Conservation (phyloP, 30 jellyfish, hydroid and myxozoan genomes). For the Cassiopea xamachana region DNA sequence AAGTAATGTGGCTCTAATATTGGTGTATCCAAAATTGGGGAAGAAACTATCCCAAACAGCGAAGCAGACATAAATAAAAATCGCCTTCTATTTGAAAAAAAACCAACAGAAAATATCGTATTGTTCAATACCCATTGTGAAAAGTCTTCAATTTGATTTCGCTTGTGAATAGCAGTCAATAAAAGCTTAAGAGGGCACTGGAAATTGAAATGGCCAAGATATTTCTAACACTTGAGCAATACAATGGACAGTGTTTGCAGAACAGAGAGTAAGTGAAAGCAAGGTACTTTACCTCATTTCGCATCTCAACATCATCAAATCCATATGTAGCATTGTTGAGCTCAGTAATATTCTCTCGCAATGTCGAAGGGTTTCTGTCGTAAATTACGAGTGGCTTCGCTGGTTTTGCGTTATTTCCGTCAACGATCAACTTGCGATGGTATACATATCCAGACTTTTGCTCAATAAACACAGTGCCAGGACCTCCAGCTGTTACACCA, state of each 20-base stretch:
- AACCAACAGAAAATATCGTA: too few species aligned
- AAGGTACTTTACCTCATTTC: constrained; percentile 31
- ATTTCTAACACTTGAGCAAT: too few species aligned
- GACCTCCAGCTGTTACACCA: constrained; percentile 70
- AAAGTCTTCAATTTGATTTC: too few species aligned
- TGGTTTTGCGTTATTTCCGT: constrained; percentile 72
- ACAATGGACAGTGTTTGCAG: neutral
- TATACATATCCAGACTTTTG: constrained; percentile 34
- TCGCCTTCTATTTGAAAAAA: too few species aligned
- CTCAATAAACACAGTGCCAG: constrained; percentile 70
- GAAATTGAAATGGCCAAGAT: too few species aligned
- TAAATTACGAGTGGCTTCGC: constrained; percentile 54
- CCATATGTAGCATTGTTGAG: constrained; percentile 67
- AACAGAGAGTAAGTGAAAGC: neutral
- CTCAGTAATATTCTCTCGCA: constrained; percentile 22
- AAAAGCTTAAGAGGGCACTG: too few species aligned
- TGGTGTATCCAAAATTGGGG: too few species aligned
- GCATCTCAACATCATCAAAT: constrained; percentile 38
- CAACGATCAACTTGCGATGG: constrained; percentile 61
- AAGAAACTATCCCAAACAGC: too few species aligned
- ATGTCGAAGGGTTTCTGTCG: constrained; percentile 40
- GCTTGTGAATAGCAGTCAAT: too few species aligned
- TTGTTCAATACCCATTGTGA: too few species aligned
- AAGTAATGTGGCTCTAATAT: too few species aligned
- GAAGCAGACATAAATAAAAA: too few species aligned